Percentiles rank a stretch among this genome's conserved stretches.
Evolutionary conservation across 2,888 invertebrate species (phyloP).

Genomic region (Caenorhabditis drosophilae): DNA sequence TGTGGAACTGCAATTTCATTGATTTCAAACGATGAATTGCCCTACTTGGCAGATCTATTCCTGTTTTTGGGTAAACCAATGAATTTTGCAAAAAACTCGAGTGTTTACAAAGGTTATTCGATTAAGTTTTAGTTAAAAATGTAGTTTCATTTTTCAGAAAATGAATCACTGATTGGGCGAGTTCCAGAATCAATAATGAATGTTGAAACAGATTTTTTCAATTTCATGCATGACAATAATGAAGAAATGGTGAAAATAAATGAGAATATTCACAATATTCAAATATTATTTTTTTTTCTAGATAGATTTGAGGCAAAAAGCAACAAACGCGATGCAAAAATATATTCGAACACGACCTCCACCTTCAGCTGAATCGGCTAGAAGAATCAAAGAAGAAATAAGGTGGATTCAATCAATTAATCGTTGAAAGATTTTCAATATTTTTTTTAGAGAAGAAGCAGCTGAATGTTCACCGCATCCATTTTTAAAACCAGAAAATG

Average conservation of each 20-base stretch:
- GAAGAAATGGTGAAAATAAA: constrained; percentile 67
- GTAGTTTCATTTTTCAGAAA: constrained; percentile 43
- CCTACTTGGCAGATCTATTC: constrained; percentile 91
- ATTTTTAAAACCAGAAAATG: constrained; percentile 39
- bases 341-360: constrained; percentile 86
- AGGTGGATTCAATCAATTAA: constrained; percentile 15
- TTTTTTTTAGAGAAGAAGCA: constrained; percentile 27
- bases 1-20: constrained; percentile 87
- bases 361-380: constrained; percentile 87
- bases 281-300: constrained; percentile 62
- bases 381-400: constrained; percentile 77
- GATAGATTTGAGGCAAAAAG: constrained; percentile 78
- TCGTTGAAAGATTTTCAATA: constrained; percentile 6
- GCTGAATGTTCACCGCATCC: constrained; percentile 50
- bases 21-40: constrained; percentile 85
- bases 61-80: constrained; percentile 86
- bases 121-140: background rate
- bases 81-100: constrained; percentile 68
- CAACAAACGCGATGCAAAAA: constrained; percentile 87
- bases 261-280: background rate
- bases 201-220: constrained; percentile 81
- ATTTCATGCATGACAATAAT: constrained; percentile 78
- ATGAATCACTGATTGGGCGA: constrained; percentile 76
- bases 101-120: constrained; percentile 49
- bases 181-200: constrained; percentile 84